Evolutionary conservation across 2,888 invertebrate genomes (phyloP).

Genomic region (Thymelicus lineola): DNA sequence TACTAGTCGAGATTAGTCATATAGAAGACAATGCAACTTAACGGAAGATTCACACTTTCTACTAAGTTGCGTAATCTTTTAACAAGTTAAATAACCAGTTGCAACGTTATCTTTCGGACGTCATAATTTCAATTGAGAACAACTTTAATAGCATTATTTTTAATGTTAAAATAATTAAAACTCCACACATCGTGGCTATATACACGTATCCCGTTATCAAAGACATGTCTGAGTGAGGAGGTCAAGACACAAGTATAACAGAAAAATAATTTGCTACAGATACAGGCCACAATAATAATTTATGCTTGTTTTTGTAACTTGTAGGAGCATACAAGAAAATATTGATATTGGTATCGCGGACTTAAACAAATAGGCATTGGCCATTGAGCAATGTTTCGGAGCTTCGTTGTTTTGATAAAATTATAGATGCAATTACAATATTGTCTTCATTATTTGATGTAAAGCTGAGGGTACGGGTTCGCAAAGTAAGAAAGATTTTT

Average conservation of each 20-base stretch:
- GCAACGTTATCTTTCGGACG: not conserved
- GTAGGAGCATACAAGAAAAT: slow-evolving; percentile 37
- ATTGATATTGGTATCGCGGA: slow-evolving; percentile 34
- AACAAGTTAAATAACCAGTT: slow-evolving; percentile 16
- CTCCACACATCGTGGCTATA: slow-evolving; percentile 42
- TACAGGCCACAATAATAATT: slow-evolving; percentile 66
- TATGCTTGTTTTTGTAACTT: slow-evolving; percentile 61
- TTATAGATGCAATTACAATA: too few relatives aligned
- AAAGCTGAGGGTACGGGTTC: too few relatives aligned
- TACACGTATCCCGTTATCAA: slow-evolving; percentile 56
- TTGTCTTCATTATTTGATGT: not conserved
- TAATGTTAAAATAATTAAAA: slow-evolving; percentile 61
- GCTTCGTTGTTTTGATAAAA: not conserved
- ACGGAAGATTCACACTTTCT: slow-evolving; percentile 14
- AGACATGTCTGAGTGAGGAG: slow-evolving; percentile 52
- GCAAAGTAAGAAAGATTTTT: too few relatives aligned
- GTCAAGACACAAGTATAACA: slow-evolving; percentile 70
- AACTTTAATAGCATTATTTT: slow-evolving; percentile 41
- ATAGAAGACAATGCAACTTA: not conserved
- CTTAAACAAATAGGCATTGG: slow-evolving; percentile 25
- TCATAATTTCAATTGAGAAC: slow-evolving; percentile 17
- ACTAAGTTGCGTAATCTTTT: slow-evolving; percentile 21
- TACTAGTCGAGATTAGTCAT: not conserved
- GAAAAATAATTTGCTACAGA: slow-evolving; percentile 81
- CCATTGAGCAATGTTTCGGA: slow-evolving; percentile 6